Conservation (phyloP, 1,140 invertebrate species). For the Ceratosolen fusciceps region DNA sequence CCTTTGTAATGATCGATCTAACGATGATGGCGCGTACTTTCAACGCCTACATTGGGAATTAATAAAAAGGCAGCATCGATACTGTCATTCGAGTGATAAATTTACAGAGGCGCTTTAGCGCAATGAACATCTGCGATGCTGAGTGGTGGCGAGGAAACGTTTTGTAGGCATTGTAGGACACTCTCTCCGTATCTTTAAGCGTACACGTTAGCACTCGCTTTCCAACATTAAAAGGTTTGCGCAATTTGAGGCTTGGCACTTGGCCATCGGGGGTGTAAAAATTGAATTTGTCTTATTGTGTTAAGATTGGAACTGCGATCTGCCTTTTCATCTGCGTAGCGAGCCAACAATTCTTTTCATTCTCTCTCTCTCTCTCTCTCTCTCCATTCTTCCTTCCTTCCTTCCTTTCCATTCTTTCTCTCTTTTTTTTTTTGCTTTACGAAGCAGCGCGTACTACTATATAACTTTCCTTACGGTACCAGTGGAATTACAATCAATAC, state of each 20-base stretch:
- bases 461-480: too few relatives aligned
- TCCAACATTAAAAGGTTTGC: neutral
- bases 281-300: constrained; percentile 17
- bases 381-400: too few relatives aligned
- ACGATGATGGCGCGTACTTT: too few relatives aligned
- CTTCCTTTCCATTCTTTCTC: too few relatives aligned
- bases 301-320: neutral
- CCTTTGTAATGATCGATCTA: too few relatives aligned
- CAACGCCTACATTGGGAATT: too few relatives aligned
- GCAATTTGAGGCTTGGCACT: neutral
- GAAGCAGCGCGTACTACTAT: neutral
- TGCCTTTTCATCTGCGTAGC: neutral
- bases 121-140: neutral
- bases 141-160: neutral
- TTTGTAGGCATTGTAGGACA: neutral
- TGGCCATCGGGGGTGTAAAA: neutral
- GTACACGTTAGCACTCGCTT: neutral
- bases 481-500: neutral
- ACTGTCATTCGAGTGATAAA: too few relatives aligned
- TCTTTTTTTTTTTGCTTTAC: too few relatives aligned
- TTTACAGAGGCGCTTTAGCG: too few relatives aligned
- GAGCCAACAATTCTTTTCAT: neutral
- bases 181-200: neutral
- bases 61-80: too few relatives aligned
- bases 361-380: neutral